Base-by-base conservation (phyloP, 2,888 invertebrate genomes). In the Melanophora roralis region DNA sequence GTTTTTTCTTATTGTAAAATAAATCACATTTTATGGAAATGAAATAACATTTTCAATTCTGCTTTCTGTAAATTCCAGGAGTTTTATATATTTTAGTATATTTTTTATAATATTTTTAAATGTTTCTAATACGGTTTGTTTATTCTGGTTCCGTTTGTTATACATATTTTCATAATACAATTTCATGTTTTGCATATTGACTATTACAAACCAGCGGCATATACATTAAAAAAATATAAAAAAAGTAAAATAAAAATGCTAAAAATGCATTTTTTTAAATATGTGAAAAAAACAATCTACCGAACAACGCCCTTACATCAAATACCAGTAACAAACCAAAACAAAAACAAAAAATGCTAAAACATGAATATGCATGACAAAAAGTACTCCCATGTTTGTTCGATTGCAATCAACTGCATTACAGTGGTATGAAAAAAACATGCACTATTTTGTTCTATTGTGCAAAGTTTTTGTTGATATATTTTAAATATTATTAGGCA, bases 221-320 rank as follows among this genome's bases (percentile, higher is more conserved):
- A 68, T 55, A 38, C 12, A 34, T 14, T 19, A 57, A 34, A 16
- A 36, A 6, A 34, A 34, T 45, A 47, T 36, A 11, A 9, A 21
- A 51, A 65, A 21, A 51, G 51, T 27, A 23, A 16, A 5, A 12
- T 45, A 8, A 57, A 3, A 69, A 49, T 32, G 32, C 49, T 27
- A 59, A 49, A 49, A 11, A 14, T 59, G 21, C 38, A 45, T 45
- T 49, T 59, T 69, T 16, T 27, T 27, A 5, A 27, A 3, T 8
- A 57, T 27, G 55, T 7, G 16, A 36, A 53, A 55, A 62, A 57
- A 74, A 71, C 59, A 75, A 67, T 11, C 45, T 45, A 5, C 68
- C 62, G 57, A 75, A 64, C 62, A 76, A 76, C 76, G 76, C 68
- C 76, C 76, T 72, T 32, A 80, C 72, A 80, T 80, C 76, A 80